These are phyloP conservation scores for Calosoma granatense DNA, from an alignment of 1,140 invertebrate species.

Conservation along the genomic window DNA sequence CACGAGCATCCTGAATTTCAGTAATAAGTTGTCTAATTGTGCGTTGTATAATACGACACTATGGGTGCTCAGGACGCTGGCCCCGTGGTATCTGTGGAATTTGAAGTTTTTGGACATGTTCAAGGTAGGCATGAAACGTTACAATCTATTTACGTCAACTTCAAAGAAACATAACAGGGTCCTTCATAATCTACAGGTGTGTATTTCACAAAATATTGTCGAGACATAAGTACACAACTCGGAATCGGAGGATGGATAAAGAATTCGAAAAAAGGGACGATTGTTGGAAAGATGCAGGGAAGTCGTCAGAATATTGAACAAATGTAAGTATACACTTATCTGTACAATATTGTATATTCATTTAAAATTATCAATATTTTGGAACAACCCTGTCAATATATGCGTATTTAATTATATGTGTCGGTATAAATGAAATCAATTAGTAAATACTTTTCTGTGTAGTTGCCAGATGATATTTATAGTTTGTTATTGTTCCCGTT, in stretches of 20 bases:
- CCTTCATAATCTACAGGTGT: constrained; percentile 46
- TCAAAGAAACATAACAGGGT: too few species aligned
- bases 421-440: too few species aligned
- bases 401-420: constrained; percentile 1
- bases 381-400: neutral
- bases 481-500: neutral
- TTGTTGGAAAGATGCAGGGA: constrained; percentile 80
- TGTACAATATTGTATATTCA: neutral
- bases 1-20: neutral
- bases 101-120: constrained; percentile 80
- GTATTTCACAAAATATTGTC: constrained; percentile 79
- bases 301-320: constrained; percentile 64
- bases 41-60: neutral
- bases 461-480: neutral
- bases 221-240: constrained; percentile 60
- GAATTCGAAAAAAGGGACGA: constrained; percentile 75
- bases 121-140: constrained; percentile 53
- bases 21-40: neutral
- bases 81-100: constrained; percentile 67
- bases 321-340: constrained; percentile 56
- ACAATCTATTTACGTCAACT: too few species aligned
- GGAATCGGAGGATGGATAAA: constrained; percentile 83
- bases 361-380: constrained; percentile 1
- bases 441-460: too few species aligned
- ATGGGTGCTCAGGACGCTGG: constrained; percentile 22